phyloP scores from a whole-genome alignment of 2,888 invertebrate genomes.

The Phaedon cochleariae region DNA sequence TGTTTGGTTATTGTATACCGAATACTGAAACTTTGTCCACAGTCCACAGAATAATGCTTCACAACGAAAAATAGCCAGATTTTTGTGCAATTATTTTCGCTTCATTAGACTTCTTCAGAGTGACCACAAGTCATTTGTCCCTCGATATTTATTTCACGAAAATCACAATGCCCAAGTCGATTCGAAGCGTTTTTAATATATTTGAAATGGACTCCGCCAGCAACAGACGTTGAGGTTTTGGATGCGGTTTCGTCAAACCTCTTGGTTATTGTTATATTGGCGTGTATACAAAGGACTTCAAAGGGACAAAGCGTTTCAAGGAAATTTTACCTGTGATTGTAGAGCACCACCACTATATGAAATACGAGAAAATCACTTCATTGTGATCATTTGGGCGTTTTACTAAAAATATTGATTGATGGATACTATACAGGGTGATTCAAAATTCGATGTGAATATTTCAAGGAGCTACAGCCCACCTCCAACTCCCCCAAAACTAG shows the following conservation, averaged over 20 bases:
- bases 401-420: slow-evolving; percentile 34
- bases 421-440: slow-evolving; percentile 12
- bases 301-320: slow-evolving; percentile 32
- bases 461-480: too few relatives aligned
- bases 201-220: slow-evolving; percentile 49
- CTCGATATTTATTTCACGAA: slow-evolving; percentile 34
- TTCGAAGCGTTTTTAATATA: slow-evolving; percentile 45
- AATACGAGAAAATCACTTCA: slow-evolving; percentile 9
- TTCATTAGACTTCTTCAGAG: slow-evolving; percentile 33
- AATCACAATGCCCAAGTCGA: slow-evolving; percentile 27
- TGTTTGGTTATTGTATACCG: too few relatives aligned
- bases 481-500: too few relatives aligned
- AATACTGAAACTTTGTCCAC: too few relatives aligned
- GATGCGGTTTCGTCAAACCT: slow-evolving; percentile 58
- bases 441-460: too few relatives aligned
- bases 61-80: slow-evolving; percentile 33
- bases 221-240: slow-evolving; percentile 54
- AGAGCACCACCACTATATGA: slow-evolving; percentile 29
- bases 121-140: slow-evolving; percentile 43
- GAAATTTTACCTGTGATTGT: slow-evolving; percentile 40
- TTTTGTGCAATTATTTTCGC: slow-evolving; percentile 39
- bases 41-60: too few relatives aligned
- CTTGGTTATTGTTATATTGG: slow-evolving; percentile 49
- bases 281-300: background rate
- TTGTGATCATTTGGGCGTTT: slow-evolving; percentile 33